Base-by-base conservation (phyloP, 1,140 invertebrate species). In the Dendroctonus valens region DNA sequence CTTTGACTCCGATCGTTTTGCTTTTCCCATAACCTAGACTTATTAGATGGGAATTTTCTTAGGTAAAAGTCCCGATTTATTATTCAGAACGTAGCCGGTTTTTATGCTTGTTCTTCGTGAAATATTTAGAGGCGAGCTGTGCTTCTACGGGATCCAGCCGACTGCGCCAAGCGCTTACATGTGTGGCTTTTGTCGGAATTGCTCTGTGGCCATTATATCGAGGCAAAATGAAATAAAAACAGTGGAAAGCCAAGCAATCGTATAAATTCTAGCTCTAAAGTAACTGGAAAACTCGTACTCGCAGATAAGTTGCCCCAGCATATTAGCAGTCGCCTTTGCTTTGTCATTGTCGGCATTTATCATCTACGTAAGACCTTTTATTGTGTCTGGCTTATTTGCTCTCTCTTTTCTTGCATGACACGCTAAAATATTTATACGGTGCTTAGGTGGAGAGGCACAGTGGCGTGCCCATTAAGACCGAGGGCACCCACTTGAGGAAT, bases 11-110 rank as follows among this genome's bases (percentile, higher is more conserved):
- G 52, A 62, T 62, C 59, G 40, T 53, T 62, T 46, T 62, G 41
- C 48, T 39, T 62, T 53, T 53, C 53, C 44, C 48, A 62, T 53
- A 62, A 52, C 50, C 8, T 41, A 42, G 50, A 53, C 59, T 62
- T 62, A 62, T 62, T 62, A 62, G 59, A 62, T 39, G 50, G 49
- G 50, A 52, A 62, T 62, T 62, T 60, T 48, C 59, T 50, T 60
- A 49, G 38, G 59, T 41, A 60, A 51, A 51, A 50, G 14, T 62
- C 8, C 50, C 39, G 59, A 62, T 62, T 62, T 62, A 62, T 52
- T 62, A 62, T 62, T 62, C 48, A 51, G 3, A 50, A 53, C 40
- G 50, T 53, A 14, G 11, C 50, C 42, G 40, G 50, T 53, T 62
- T 62, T 62, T 53, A 52, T 62, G 11, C 38, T 50, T 60, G 6